Base-by-base conservation (phyloP, 2,113 vertebrate species). In the Ascaphus truei region DNA sequence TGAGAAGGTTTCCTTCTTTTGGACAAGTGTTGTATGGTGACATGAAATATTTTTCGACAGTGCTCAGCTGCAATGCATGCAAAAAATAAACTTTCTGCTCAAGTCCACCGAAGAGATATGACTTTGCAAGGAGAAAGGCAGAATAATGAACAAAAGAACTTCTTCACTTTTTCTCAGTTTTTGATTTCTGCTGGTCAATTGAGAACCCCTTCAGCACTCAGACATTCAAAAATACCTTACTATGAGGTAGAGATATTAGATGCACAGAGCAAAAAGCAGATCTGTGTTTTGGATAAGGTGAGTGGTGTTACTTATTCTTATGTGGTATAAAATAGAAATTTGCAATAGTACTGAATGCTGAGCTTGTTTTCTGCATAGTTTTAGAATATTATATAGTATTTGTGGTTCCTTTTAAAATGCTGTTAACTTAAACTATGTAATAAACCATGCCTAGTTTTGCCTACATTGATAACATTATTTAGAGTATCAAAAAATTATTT, bases 171-270 rank as follows among this genome's bases (percentile, higher is more conserved):
- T 1, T 87, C 89, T 1, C 84, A 85, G 73, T 69, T 90, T 60
- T 73, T 88, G 7, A 80, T 89, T 20, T 77, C 83, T 39, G 77
- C 84, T 20, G 83, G 88, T 31, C 79, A 78, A 3, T 29, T 85
- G 10, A 88, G 55, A 67, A 3, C 80, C 18, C 30, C 43, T 1
- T 74, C 80, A 7, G 50, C 39, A 1, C 51, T 77, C 55, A 89
- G 79, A 61, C 86, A 83, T 57, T 79, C 85, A 61, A 91, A 89
- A 72, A 27, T 79, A 26, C 71, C 68, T 3, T 87, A 90, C 69
- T 82, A 91, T 61, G 90, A 91, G 73, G 86, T 92, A 63, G 91
- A 92, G 81, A 86, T 92, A 65, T 79, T 92, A 45, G 90, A 92
- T 63, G 75, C 83, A 51, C 83, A 84, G 15, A 92, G 84, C 56